Base-by-base conservation (phyloP, 2,113 vertebrate genomes). In the Girardinichthys multiradiatus region DNA sequence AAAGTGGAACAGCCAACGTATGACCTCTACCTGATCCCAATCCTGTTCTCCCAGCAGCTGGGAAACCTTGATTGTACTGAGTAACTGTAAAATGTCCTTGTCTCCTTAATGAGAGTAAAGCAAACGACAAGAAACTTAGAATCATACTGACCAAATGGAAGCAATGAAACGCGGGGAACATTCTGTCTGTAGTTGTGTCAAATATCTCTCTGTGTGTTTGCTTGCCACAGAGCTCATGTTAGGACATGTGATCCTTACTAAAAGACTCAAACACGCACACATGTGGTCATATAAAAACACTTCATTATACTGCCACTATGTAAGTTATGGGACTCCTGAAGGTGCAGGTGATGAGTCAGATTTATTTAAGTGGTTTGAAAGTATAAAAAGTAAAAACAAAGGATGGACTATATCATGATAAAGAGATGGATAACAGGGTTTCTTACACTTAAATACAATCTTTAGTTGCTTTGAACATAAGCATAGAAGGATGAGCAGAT, bases 11-110 rank as follows among this genome's bases (percentile, higher is more conserved):
- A 21, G 64, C 48, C 33, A 76, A 80, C 68, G 63, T 78, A 33
- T 51, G 70, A 64, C 70, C 54, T 72, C 80, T 42, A 72, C n/a
- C 37, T 59, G 54, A 66, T 71, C 78, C 66, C 74, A 86, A 39
- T 2, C 54, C 63, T 26, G 42, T 81, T 28, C 61, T 72, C 60
- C 3, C 29, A 67, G 59, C 83, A 87, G 72, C 76, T 82, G 82
- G 61, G 67, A 67, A 67, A 80, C 67, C 48, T 54, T 28, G 59
- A 76, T 62, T 39, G 9, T 64, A 30, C 29, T 37, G 39, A 62
- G 64, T 60, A 59, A 70, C 26, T 37, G 30, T 67, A 54, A 70
- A 61, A 21, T 45, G 30, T 60, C 37, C 15, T 3, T 72, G 42
- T 70, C 30, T 77, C 64, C 12, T n/a, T 14, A 24, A 11, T 33